Conservation (phyloP, 2,888 invertebrate genomes). For the Aelia acuminata region DNA sequence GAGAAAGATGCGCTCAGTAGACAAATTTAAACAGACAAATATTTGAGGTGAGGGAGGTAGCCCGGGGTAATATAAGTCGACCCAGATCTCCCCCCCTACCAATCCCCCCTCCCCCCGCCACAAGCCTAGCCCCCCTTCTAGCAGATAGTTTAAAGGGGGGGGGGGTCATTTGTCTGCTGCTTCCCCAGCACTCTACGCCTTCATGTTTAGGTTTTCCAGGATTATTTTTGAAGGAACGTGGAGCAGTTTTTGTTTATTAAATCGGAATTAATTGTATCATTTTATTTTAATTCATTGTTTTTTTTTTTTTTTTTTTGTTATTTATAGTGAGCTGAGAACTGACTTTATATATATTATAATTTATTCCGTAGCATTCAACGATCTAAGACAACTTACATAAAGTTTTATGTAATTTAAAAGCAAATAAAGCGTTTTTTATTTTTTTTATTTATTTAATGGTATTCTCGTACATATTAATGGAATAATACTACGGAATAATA, state of each 20-base stretch:
- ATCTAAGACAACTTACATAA: too few relatives aligned
- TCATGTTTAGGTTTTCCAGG: too few relatives aligned
- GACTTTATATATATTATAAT: too few relatives aligned
- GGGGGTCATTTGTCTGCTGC: background rate
- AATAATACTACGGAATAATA: too few relatives aligned
- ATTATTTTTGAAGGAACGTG: background rate
- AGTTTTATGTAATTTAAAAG: too few relatives aligned
- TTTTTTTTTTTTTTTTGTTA: too few relatives aligned
- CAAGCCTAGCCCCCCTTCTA: background rate
- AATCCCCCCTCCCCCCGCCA: background rate
- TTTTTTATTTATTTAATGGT: too few relatives aligned
- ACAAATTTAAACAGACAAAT: slow-evolving; percentile 39
- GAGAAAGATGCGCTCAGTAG: background rate
- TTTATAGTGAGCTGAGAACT: too few relatives aligned
- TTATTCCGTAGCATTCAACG: too few relatives aligned
- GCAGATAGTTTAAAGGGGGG: background rate
- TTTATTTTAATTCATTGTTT: background rate
- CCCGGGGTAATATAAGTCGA: background rate
- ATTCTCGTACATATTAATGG: too few relatives aligned
- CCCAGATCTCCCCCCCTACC: background rate
- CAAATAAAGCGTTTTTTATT: too few relatives aligned
- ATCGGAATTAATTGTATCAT: background rate
- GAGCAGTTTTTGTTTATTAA: background rate
- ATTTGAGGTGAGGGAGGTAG: slow-evolving; percentile 32
- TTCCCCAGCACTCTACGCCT: background rate